Evolutionary conservation across 2,888 invertebrate species (phyloP).

Genomic region (Melanotus villosus): DNA sequence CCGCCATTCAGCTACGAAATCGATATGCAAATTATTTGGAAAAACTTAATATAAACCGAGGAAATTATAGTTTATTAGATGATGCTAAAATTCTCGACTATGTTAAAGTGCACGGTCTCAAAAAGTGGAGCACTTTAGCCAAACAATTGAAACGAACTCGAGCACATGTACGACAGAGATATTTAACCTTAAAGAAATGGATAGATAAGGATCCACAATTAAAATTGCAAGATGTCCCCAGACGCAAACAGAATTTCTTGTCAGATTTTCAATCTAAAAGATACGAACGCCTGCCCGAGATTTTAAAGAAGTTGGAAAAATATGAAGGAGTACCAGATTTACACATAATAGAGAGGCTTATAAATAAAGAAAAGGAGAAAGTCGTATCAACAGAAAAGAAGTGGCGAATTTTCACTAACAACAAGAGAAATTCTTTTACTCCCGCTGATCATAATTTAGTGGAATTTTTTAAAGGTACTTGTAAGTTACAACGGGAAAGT

Average conservation of each 20-base stretch:
- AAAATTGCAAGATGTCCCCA: slow-evolving; percentile 64
- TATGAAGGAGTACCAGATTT: neutral
- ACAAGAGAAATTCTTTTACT: neutral
- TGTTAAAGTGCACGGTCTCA: slow-evolving; percentile 68
- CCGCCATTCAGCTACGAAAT: slow-evolving; percentile 73
- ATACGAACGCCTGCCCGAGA: neutral
- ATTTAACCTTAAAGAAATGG: slow-evolving; percentile 70
- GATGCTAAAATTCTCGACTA: slow-evolving; percentile 76
- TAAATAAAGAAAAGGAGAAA: neutral
- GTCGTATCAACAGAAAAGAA: neutral
- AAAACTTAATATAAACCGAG: slow-evolving; percentile 64
- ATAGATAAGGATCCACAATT: slow-evolving; percentile 68
- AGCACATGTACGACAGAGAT: slow-evolving; percentile 65
- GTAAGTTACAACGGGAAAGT: slow-evolving; percentile 38
- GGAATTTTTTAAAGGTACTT: slow-evolving; percentile 46
- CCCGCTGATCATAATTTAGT: slow-evolving; percentile 40
- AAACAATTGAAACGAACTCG: slow-evolving; percentile 72
- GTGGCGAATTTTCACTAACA: neutral
- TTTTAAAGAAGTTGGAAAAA: neutral
- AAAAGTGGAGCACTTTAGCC: slow-evolving; percentile 71
- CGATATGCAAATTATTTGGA: slow-evolving; percentile 72
- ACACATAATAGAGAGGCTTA: neutral
- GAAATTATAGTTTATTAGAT: slow-evolving; percentile 75
- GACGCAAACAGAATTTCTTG: slow-evolving; percentile 55
- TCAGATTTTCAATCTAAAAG: neutral